Percentiles rank a stretch among this genome's conserved stretches.
These are phyloP conservation scores for Synergus umbraculus DNA, from an alignment of 2,888 invertebrate species.

Conservation along the genomic window DNA sequence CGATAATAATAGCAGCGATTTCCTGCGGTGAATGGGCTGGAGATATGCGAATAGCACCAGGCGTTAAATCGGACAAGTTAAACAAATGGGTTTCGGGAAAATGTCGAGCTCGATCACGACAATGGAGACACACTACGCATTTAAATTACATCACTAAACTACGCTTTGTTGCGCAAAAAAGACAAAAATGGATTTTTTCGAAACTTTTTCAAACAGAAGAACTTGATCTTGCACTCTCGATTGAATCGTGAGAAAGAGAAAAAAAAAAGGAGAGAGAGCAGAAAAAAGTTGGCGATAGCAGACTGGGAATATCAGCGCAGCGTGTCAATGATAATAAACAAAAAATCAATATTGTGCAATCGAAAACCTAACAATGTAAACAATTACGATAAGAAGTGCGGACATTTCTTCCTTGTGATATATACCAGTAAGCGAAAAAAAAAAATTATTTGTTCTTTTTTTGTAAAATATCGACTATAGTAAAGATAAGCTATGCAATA, in stretches of 20 bases:
- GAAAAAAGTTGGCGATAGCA: conserved; percentile 1
- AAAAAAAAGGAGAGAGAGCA: neutral
- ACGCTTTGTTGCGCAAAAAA: neutral
- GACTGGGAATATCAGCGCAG: conserved; percentile 13
- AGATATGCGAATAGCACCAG: conserved; percentile 1
- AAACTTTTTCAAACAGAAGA: neutral
- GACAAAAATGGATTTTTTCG: neutral
- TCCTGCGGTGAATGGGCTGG: neutral
- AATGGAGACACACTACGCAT: neutral
- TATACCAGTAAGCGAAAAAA: neutral
- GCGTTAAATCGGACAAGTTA: conserved; percentile 7
- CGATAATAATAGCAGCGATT: neutral
- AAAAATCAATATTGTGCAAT: conserved; percentile 21
- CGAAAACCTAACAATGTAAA: conserved; percentile 20
- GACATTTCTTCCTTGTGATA: conserved; percentile 1
- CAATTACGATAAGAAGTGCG: conserved; percentile 15
- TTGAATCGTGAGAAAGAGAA: conserved; percentile 1
- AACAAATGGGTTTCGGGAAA: conserved; percentile 14
- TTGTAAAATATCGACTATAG: no score
- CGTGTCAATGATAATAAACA: conserved; percentile 24
- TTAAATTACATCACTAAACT: conserved; percentile 10
- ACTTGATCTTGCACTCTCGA: neutral
- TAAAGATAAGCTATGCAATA: no score
- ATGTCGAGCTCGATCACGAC: neutral
- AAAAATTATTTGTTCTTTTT: no score